Evolutionary conservation across 2,113 vertebrate genomes (phyloP), one percentile per base, ranked within the genome.

Genomic region (Rhinolophus sinicus): DNA sequence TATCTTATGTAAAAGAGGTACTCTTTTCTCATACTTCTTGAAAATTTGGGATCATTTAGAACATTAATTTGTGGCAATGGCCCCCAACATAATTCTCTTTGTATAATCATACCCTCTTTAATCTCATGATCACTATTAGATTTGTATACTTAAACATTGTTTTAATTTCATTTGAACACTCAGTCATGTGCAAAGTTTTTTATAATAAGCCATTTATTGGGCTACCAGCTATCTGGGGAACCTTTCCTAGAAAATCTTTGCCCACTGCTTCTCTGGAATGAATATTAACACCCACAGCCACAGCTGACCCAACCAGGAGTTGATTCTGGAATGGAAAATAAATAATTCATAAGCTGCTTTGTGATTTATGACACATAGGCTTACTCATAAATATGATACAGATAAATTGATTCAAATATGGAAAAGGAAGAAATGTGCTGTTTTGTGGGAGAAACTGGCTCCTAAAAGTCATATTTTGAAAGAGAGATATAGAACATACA

Each of bases 111-210:
- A 40, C 1, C 18, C 6, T 84, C 14, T 40, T 50, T 24, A 93
- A 35, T 35, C 1, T 76, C 58, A 69, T 19, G 1, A n/a, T 76
- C 21, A 54, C 30, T 80, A 15, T 56, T 56, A 65, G 5, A 62
- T 62, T 95, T 77, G 60, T 73, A 38, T 75, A 22, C 4, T 67
- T 47, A 88, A 62, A 40, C 6, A 72, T 1, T 54, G 3, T 21
- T 84, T 91, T 80, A 78, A 88, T n/a, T 93, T 93, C 8, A 50
- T 60, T 93, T 88, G 64, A 62, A 35, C 95, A 13, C 22, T 83
- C n/a, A 96, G 11, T 82, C 28, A 75, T 38, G 7, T 15, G 6
- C 9, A 72, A 47, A 93, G 5, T 56, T 8, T 40, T 62, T 69
- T 87, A 30, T 16, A 75, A 52, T 58, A 84, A 77, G 19, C 3